Base-by-base conservation (phyloP, 2,888 invertebrate genomes). In the Pocota personata region DNA sequence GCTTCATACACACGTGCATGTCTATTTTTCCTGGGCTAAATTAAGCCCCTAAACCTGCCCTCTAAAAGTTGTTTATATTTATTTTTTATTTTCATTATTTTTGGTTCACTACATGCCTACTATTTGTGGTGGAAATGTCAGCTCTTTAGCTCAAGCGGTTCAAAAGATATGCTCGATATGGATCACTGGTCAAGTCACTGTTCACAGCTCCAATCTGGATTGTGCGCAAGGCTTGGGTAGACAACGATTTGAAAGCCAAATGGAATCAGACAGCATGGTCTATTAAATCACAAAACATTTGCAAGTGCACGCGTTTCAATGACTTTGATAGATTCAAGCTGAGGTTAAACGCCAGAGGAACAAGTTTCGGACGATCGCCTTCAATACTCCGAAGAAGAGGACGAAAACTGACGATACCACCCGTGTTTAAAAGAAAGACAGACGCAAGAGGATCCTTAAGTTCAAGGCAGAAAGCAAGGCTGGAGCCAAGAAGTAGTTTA, bases 321-420 rank as follows among this genome's bases (percentile, higher is more conserved):
- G 99, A 99, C 92, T 99, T 97, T 90, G 99, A 99, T 91, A 95
- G 99, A 84, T 99, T 98, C 94, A 98, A 99, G 94, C 93, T 99
- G 89, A 96, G 97, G 89, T 95, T 37, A 97, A 97, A 90, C 96
- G 97, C 88, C 95, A 96, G 90, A 95, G 97, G 89, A 97, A 97
- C 91, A 96, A 96, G 91, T 94, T 97, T 82, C 95, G 97, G 89
- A 96, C 96, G 32, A 94, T n/a, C n/a, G n/a, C n/a, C n/a, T n/a
- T n/a, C n/a, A n/a, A n/a, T n/a, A n/a, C n/a, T n/a, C n/a, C n/a
- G 94, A 8, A 95, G 92, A 94, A 94, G 88, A 94, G 95, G 87
- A 94, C 95, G 16, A 94, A 95, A 86, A 94, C 94, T 87, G 93
- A 94, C 87, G 95, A 95, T 83, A 93, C 94, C 30, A 89, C 90